Conservation (phyloP, 2,113 vertebrate genomes). For the Polypterus senegalus region DNA sequence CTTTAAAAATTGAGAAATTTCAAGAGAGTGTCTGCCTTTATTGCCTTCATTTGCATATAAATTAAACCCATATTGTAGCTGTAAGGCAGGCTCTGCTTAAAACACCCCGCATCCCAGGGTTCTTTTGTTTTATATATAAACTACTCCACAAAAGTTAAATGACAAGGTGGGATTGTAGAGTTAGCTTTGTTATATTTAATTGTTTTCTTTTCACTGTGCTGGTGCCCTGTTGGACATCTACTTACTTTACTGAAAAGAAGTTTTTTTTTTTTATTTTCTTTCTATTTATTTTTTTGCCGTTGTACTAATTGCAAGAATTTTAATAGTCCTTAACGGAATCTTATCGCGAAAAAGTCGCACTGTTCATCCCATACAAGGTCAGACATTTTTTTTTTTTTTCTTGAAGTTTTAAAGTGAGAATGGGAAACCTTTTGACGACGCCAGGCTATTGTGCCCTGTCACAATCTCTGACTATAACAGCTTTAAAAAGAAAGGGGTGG, state of each 20-base stretch:
- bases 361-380: too few species aligned
- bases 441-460: too few species aligned
- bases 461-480: too few species aligned
- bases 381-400: too few species aligned
- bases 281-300: background rate
- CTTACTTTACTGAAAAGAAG: background rate
- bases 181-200: conserved; percentile 60
- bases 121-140: conserved; percentile 88
- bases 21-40: conserved; percentile 80
- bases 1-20: conserved; percentile 70
- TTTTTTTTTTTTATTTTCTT: background rate
- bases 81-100: conserved; percentile 80
- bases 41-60: conserved; percentile 98
- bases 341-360: too few species aligned
- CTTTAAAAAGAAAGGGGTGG: too few species aligned
- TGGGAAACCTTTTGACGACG: too few species aligned
- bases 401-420: too few species aligned
- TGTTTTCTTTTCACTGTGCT: conserved; percentile 31
- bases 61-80: conserved; percentile 97
- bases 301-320: too few species aligned
- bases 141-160: conserved; percentile 40
- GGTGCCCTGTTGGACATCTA: background rate
- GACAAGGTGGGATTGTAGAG: conserved; percentile 56
- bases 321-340: too few species aligned
- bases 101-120: conserved; percentile 63